Evolutionary conservation across 2,797 vertebrate genomes (phyloP).

Genomic region (Spheniscus humboldti): DNA sequence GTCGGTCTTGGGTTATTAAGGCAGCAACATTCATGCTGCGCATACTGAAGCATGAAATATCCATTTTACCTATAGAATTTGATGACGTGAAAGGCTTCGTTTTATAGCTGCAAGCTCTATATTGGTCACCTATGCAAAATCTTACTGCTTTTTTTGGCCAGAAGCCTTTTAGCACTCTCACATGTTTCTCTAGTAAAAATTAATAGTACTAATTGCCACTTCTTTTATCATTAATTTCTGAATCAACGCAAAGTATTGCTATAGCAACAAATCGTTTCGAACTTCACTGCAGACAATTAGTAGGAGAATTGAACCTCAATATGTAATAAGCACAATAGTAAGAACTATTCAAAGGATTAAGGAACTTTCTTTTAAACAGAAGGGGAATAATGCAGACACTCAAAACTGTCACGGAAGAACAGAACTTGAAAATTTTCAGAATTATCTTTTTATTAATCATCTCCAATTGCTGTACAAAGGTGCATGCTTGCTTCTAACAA

Average conservation of each 20-base stretch:
- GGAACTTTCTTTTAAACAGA: background rate
- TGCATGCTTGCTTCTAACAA: background rate
- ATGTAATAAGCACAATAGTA: conserved; percentile 1
- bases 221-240: conserved; percentile 41
- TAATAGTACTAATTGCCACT: conserved; percentile 31
- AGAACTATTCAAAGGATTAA: background rate
- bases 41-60: background rate
- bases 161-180: background rate
- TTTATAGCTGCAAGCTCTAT: background rate
- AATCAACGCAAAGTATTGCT: conserved; percentile 31
- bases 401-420: background rate
- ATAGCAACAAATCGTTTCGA: conserved; percentile 38
- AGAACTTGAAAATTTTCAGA: background rate
- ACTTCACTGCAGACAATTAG: conserved; percentile 19
- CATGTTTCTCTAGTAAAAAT: conserved; percentile 13
- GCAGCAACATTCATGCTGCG: background rate
- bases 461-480: background rate
- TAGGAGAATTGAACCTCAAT: conserved; percentile 1
- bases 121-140: background rate
- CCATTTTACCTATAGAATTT: background rate
- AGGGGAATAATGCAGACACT: background rate
- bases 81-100: background rate
- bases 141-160: background rate
- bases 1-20: background rate
- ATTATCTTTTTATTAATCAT: background rate